These are phyloP conservation scores for Esox masquinongy DNA, from an alignment of 2,797 vertebrate genomes.

Conservation along the genomic window DNA sequence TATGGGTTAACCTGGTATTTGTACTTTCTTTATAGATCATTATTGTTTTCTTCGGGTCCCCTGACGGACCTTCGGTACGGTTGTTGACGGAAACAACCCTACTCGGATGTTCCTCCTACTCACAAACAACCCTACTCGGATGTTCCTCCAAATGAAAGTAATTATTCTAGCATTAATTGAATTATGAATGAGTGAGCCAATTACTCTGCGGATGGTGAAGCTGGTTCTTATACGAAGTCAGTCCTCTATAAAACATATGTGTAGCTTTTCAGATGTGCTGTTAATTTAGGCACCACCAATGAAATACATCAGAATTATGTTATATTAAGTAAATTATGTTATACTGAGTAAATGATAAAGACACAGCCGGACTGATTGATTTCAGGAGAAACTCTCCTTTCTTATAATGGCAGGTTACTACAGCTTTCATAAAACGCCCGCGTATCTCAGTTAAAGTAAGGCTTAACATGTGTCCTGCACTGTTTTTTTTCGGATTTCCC, in stretches of 20 bases:
- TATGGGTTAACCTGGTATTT: neutral
- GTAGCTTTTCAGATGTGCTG: conserved; percentile 22
- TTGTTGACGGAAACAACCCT: conserved; percentile 34
- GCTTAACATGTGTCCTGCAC: neutral
- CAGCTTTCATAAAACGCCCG: neutral
- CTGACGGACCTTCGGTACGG: conserved; percentile 28
- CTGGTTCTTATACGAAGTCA: conserved; percentile 40
- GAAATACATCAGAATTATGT: conserved; percentile 12
- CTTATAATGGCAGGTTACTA: neutral
- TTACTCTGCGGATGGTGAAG: conserved; percentile 34
- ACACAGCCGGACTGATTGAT: neutral
- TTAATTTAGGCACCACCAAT: conserved; percentile 40
- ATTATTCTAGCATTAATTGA: conserved; percentile 22
- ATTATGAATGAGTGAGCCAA: conserved; percentile 33
- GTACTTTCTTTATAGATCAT: neutral
- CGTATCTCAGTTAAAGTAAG: neutral
- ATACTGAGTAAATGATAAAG: neutral
- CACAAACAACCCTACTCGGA: neutral
- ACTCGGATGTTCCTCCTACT: conserved; percentile 17
- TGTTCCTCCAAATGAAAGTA: conserved; percentile 30
- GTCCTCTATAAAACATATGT: conserved; percentile 37
- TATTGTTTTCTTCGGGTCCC: conserved; percentile 23
- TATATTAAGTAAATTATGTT: neutral
- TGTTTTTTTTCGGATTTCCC: conserved; percentile 7
- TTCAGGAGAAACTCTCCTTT: neutral